phyloP scores from a whole-genome alignment of 2,888 invertebrate species.

The Tiliacea citrago region DNA sequence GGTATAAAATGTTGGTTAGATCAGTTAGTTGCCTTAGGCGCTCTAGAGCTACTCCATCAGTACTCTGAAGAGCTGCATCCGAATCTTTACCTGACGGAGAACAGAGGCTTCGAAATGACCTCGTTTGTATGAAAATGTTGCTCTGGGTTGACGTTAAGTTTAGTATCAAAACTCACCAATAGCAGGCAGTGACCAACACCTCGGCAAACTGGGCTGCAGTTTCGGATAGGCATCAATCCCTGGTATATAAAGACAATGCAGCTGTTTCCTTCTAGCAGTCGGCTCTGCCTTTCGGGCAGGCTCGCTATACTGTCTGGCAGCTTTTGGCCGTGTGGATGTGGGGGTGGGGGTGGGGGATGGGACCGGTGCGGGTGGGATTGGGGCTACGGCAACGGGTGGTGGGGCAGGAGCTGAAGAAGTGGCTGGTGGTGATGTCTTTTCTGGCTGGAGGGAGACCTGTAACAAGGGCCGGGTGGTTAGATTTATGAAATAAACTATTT shows the following conservation, averaged over 20 bases:
- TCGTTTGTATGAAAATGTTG: too few relatives aligned
- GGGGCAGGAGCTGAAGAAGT: constrained; percentile 16
- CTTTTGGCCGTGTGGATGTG: constrained; percentile 2
- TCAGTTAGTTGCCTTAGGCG: too few relatives aligned
- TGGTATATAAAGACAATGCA: constrained; percentile 93
- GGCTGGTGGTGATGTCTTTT: constrained; percentile 50
- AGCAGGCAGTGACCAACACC: constrained; percentile 95
- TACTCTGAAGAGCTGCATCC: too few relatives aligned
- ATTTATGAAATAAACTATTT: background rate
- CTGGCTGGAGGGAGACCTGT: constrained; percentile 49
- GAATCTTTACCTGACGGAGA: too few relatives aligned
- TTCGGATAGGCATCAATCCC: constrained; percentile 95
- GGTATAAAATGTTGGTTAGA: too few relatives aligned
- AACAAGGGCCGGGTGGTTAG: constrained; percentile 16
- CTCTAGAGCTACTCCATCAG: too few relatives aligned
- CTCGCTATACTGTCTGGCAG: constrained; percentile 35
- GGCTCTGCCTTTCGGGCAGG: constrained; percentile 14
- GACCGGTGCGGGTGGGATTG: constrained; percentile 29
- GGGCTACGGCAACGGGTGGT: constrained; percentile 18
- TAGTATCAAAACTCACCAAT: constrained; percentile 81
- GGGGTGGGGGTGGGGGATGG: constrained; percentile 16
- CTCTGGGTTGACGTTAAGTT: too few relatives aligned
- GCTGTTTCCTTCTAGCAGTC: constrained; percentile 57
- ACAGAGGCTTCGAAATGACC: too few relatives aligned
- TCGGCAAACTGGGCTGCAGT: constrained; percentile 92